Conservation (phyloP, 2,113 vertebrate species). For the Puffinus mauretanicus region DNA sequence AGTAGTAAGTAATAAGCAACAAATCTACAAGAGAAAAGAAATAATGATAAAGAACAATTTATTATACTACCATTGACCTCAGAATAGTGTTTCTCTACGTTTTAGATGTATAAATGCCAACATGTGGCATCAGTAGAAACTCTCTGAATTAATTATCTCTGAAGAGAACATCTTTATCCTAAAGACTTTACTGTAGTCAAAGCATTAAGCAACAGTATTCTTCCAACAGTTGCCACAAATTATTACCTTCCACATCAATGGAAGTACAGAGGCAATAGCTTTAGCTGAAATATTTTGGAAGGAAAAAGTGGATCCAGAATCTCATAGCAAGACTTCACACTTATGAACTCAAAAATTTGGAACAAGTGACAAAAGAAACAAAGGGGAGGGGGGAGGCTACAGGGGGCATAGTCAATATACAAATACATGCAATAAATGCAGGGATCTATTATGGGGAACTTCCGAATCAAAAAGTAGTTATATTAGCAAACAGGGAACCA, state of each 20-base stretch:
- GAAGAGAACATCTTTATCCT: neutral
- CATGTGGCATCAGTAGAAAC: neutral
- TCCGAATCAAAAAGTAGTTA: neutral
- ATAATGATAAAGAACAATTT: neutral
- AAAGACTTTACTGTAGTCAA: neutral
- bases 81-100: neutral
- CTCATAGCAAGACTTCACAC: neutral
- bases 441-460: neutral
- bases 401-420: neutral
- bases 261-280: neutral
- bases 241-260: neutral
- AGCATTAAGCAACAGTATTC: neutral
- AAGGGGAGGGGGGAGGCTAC: fast-evolving
- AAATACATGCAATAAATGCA: neutral
- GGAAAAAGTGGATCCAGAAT: neutral
- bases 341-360: neutral
- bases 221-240: neutral
- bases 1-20: conserved; percentile 93
- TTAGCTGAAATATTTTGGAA: neutral
- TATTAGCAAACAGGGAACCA: neutral
- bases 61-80: neutral
- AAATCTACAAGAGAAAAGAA: conserved; percentile 84
- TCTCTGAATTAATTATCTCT: neutral
- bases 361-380: neutral
- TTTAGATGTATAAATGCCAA: neutral